Base-by-base conservation (phyloP, 2,888 invertebrate species). In the Drosophila pseudotalamancana region DNA sequence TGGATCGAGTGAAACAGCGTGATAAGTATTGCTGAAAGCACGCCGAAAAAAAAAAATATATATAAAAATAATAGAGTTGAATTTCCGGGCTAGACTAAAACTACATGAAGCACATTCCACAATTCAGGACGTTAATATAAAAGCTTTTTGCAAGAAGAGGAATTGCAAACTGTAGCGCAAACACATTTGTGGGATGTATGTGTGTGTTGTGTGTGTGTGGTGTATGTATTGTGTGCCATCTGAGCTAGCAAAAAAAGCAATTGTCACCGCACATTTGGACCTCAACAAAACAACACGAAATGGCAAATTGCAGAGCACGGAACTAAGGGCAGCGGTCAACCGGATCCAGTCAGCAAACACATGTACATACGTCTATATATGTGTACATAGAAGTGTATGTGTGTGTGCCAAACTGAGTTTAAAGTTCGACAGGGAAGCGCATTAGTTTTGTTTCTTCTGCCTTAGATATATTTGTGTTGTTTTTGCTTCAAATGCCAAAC, bases 261-360 rank as follows among this genome's bases (percentile, higher is more conserved):
- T 87, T 87, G 87, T 84, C 87, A 75, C 84, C 82, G 55, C 87
- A 86, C 64, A 83, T 69, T 65, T 85, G 67, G 53, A 49, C 51
- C 73, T 45, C 84, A 56, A 66, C 66, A 66, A 78, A 85, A 78
- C 66, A 71, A 64, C 68, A 60, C 49, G 31, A 57, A 60, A 62
- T 65, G 61, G 60, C 87, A 82, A 82, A 84, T 83, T 83, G 80
- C 77, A 76, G 63, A 56, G 59, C 66, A 59, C 53, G 50, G 42
- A 42, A 55, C 40, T 55, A 34, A 39, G 31, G 57, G 31, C 25
- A 50, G 50, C 48, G 50, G 54, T 32, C 40, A 49, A 65, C 35
- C 71, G 51, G 63, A 49, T 51, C 64, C 61, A 42, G 65, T 59
- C 64, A 43, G 50, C 43, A 39, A 68, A 66, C 78, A 72, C 65